A percentile compares a stretch with the other conserved stretches of the same genome.
Conservation (phyloP, 2,888 invertebrate species). For the Melangyna quadrimaculata region DNA sequence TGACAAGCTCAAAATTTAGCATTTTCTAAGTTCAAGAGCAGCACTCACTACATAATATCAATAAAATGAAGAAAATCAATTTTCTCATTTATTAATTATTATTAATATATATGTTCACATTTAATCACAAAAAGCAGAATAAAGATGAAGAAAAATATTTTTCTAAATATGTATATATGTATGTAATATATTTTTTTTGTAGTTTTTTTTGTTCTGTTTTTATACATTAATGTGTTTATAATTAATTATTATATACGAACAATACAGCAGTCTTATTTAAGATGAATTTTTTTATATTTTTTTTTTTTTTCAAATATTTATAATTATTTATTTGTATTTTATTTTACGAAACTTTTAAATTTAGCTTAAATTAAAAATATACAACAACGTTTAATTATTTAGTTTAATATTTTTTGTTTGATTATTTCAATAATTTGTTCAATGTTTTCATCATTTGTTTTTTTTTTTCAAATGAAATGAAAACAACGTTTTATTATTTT, state of each 20-base stretch:
- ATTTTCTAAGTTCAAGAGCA: no score
- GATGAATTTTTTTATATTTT: conserved; percentile 78
- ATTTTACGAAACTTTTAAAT: conserved; percentile 70
- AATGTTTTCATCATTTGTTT: conserved; percentile 23
- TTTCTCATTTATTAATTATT: conserved; percentile 69
- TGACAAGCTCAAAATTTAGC: no score
- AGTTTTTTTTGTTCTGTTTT: conserved; percentile 70
- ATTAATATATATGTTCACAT: conserved; percentile 70
- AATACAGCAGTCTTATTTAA: conserved; percentile 81
- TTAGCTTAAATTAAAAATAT: conserved; percentile 70
- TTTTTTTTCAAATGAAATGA: background rate
- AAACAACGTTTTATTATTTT: conserved; percentile 20
- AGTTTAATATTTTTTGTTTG: conserved; percentile 24
- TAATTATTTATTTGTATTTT: conserved; percentile 70
- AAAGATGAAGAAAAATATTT: conserved; percentile 69
- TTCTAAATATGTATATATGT: conserved; percentile 67
- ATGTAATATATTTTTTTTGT: conserved; percentile 61
- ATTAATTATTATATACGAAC: conserved; percentile 79
- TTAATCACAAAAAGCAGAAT: conserved; percentile 71
- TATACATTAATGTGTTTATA: conserved; percentile 77
- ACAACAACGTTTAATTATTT: conserved; percentile 63
- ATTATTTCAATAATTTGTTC: conserved; percentile 62
- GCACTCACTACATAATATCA: conserved; percentile 55
- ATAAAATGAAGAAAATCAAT: conserved; percentile 70
- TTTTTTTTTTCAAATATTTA: conserved; percentile 74